phyloP scores from a whole-genome alignment of 2,797 vertebrate species.

The Enteromius unitaeniatus region DNA sequence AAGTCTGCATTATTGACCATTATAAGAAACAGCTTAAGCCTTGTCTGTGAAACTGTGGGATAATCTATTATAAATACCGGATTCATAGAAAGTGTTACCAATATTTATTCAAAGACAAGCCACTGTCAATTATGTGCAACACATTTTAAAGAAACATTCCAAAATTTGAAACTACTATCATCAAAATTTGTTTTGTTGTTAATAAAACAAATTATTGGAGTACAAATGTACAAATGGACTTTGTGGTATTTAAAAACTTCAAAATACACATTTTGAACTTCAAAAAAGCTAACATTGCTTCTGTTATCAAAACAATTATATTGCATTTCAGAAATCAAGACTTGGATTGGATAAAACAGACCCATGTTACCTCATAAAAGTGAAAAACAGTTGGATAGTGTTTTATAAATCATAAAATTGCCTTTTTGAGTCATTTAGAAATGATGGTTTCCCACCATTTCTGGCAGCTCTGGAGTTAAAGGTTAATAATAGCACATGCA shows the following conservation, averaged over 20 bases:
- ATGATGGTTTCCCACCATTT: neutral
- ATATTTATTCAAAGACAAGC: neutral
- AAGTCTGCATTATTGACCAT: no score
- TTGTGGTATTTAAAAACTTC: neutral
- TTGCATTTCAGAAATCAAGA: neutral
- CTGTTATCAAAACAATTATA: neutral
- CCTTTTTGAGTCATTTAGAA: slow-evolving; percentile 7
- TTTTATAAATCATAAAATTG: slow-evolving; percentile 6
- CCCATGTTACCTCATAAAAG: neutral
- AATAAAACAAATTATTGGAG: neutral
- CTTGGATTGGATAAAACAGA: neutral
- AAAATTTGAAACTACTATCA: neutral
- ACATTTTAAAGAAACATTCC: neutral
- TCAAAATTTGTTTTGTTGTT: neutral
- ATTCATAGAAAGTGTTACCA: no score
- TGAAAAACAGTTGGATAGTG: neutral
- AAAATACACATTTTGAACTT: neutral
- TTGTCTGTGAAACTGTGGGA: no score
- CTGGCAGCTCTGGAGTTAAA: neutral
- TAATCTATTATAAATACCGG: no score
- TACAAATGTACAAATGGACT: neutral
- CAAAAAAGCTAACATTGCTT: neutral
- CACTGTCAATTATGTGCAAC: no score
- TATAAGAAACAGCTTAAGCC: no score
- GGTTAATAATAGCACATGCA: slow-evolving; percentile 18